Base-by-base conservation (phyloP, 2,888 invertebrate genomes). In the Lasioglossum pauxillum region DNA sequence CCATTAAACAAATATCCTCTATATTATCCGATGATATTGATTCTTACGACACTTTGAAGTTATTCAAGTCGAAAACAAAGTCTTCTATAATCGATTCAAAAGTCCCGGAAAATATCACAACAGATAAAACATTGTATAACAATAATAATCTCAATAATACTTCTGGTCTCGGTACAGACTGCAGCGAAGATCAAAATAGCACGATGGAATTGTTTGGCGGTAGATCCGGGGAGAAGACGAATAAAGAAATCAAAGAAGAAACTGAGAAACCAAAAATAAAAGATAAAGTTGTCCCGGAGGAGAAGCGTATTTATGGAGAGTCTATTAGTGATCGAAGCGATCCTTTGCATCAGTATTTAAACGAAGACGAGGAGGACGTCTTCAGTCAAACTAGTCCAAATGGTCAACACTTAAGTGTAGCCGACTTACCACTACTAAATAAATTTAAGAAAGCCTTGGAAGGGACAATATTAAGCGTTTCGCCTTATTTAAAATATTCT, bases 401-500 rank as follows among this genome's bases (percentile, higher is more conserved):
- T 35, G 92, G 92, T 31, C 95, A 96, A 86, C 95, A 94, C 35
- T 91, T 96, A 64, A 95, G 96, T 1, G 96, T 96, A 0, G 95
- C 96, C 2, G 96, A 97, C 90, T 95, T 96, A 35, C 97, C 97
- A 0, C 96, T 97, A 81, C 95, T 96, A 23, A 97, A 97, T 94
- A 96, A 96, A 85, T 98, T 98, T 93, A 96, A 98, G 93, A 97
- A 98, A 95, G 97, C 97, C 0, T 95, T 98, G 14, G 97, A 97
- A 89, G 97, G 97, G 80, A 97, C 97, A 0, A 96, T 97, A 75
- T 95, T 98, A 4, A 98, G 98, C 0, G 97, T 98, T 87, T 99
- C 99, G 0, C 99, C 99, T 0, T 98, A 97, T 94, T 96, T 99
- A 19, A 97, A 97, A 82, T 98, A 98, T 92, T 97, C 98, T 0